Conservation (phyloP, 2,113 vertebrate genomes). For the Campylorhamphus procurvoides region DNA sequence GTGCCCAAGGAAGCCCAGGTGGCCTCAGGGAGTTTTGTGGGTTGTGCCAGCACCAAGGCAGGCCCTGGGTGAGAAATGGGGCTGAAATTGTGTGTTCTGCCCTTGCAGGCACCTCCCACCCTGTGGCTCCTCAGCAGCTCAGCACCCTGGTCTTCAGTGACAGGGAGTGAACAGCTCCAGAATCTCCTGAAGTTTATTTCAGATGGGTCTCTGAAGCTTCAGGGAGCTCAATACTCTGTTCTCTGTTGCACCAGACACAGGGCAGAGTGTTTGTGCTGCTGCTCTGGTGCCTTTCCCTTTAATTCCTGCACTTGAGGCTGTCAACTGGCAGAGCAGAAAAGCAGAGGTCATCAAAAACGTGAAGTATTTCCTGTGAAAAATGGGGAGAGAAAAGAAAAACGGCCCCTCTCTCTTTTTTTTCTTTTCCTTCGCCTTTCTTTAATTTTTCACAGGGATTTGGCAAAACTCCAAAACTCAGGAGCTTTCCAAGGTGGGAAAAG, state of each 20-base stretch:
- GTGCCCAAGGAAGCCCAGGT: not conserved
- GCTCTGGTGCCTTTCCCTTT: not conserved
- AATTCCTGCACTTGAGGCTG: not conserved
- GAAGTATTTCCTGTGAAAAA: constrained; percentile 56
- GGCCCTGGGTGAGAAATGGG: not conserved
- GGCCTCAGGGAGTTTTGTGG: not conserved
- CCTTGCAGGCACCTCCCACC: not conserved
- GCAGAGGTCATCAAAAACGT: constrained; percentile 51
- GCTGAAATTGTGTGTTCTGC: not conserved
- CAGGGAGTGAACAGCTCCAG: not conserved
- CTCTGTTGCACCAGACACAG: not conserved
- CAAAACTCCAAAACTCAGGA: not conserved
- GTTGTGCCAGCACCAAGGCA: not conserved
- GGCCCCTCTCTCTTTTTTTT: not conserved
- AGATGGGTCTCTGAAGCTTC: not conserved
- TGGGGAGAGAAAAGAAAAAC: constrained; percentile 35
- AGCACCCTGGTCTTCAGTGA: not conserved
- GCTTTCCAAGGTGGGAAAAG: constrained; percentile 16
- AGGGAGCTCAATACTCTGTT: accelerated
- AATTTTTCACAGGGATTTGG: constrained; percentile 57
- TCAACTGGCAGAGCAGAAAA: constrained; percentile 35
- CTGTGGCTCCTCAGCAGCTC: no score
- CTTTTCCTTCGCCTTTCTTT: not conserved
- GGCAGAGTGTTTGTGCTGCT: not conserved
- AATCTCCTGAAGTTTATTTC: not conserved